Evolutionary conservation across 2,113 vertebrate species (phyloP), one percentile per base, ranked within the genome.

Genomic region (Pedetes capensis): DNA sequence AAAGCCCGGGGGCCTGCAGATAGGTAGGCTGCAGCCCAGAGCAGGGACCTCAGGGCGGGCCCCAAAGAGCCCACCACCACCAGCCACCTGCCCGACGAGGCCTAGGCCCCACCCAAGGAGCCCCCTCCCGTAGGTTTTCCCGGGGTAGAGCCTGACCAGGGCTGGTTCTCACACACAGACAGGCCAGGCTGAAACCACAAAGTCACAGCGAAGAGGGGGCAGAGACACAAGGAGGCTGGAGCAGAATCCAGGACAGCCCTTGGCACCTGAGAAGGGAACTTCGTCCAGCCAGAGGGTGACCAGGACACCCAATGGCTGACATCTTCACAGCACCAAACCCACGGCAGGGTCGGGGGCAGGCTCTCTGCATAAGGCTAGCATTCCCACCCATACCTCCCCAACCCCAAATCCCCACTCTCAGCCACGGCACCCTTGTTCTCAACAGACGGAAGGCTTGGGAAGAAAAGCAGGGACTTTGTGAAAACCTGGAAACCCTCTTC

Each of bases 401-500:
- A 32, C 14, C 64, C 29, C 42, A 0, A 66, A 16, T 39, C 23
- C 79, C 25, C 66, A 59, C 29, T 76, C 76, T n/a, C 74, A 12
- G 20, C 34, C 47, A 69, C 53, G 34, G 42, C 11, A 23, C 16
- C 29, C 61, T 51, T 64, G 20, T 53, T 87, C 84, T 34, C 1
- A 6, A 59, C 8, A n/a, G 44, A 37, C 39, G 8, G 5, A 81
- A 81, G 49, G 22, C 47, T 44, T 55, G 55, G 3, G 10, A 53
- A 25, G 34, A 72, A 37, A 81, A 82, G 51, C 0, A 12, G 3
- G 49, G 14, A 51, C 55, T 39, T 75, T 47, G 53, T 57, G 49
- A 91, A 94, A 82, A 71, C 18, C 42, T 64, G 27, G 6, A 23
- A 71, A 66, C 78, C 51, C 23, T 64, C 49, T 72, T 49, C 42